Percentiles rank a stretch among this genome's conserved stretches.
These are phyloP conservation scores for Sitobion miscanthi DNA, from an alignment of 1,140 invertebrate genomes.

Conservation along the genomic window DNA sequence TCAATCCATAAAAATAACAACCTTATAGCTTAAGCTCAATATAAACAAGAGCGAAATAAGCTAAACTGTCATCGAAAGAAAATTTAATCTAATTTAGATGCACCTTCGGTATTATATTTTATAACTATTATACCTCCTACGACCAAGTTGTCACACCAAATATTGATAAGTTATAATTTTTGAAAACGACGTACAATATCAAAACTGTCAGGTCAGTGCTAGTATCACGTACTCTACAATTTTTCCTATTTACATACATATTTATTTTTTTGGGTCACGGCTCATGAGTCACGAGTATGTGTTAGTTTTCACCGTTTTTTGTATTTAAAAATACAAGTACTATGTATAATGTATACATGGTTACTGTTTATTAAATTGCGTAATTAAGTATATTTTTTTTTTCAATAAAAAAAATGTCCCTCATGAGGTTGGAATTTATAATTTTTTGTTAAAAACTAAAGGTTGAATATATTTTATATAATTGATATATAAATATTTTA, in stretches of 20 bases:
- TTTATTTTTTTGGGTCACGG: neutral
- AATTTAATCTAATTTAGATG: neutral
- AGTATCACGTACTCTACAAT: too few species aligned
- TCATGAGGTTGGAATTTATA: neutral
- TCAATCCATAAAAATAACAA: neutral
- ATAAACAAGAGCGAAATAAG: neutral
- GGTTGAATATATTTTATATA: neutral
- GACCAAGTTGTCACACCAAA: neutral
- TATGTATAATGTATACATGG: neutral
- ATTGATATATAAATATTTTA: neutral
- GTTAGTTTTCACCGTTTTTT: neutral
- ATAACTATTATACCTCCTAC: neutral
- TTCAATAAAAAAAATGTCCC: neutral
- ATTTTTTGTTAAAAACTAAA: neutral
- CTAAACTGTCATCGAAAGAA: neutral
- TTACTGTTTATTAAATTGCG: neutral
- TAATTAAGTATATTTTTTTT: neutral
- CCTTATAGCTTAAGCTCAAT: neutral
- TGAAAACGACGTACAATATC: neutral
- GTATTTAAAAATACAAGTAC: neutral
- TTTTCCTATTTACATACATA: neutral
- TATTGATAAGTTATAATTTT: neutral
- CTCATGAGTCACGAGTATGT: neutral
- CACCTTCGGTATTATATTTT: neutral
- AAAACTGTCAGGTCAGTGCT: neutral